A percentile compares a stretch with the other conserved stretches of the same genome.
phyloP scores from a whole-genome alignment of 2,888 invertebrate species.

The Hipparchia sbordonii region DNA sequence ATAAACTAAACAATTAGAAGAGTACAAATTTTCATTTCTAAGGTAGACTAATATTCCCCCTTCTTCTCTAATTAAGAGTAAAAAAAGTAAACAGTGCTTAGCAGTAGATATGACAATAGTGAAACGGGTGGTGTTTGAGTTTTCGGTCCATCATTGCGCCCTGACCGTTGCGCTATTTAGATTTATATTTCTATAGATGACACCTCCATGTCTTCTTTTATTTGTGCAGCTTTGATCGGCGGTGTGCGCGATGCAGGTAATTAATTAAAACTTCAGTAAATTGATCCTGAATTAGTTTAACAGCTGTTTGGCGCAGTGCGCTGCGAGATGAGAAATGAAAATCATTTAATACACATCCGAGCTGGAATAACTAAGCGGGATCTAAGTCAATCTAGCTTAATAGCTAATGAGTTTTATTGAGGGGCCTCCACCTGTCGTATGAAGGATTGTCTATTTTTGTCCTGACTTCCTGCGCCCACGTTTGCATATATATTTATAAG shows the following conservation, averaged over 20 bases:
- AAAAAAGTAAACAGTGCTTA: too few relatives aligned
- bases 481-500: background rate
- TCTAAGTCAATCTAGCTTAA: background rate
- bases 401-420: slow-evolving; percentile 8
- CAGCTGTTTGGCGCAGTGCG: slow-evolving; percentile 35
- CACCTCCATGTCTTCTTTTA: background rate
- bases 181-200: background rate
- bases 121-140: too few relatives aligned
- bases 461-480: background rate
- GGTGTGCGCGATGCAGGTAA: slow-evolving; percentile 27
- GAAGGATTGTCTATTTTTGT: slow-evolving; percentile 1
- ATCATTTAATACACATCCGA: slow-evolving; percentile 2
- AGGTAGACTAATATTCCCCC: too few relatives aligned
- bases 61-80: too few relatives aligned
- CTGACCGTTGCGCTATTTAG: too few relatives aligned
- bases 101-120: too few relatives aligned
- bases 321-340: slow-evolving; percentile 11
- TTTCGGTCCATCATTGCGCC: too few relatives aligned
- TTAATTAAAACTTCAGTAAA: slow-evolving; percentile 38
- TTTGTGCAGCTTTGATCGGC: background rate
- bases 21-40: too few relatives aligned
- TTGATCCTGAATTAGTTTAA: slow-evolving; percentile 35
- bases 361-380: slow-evolving; percentile 1
- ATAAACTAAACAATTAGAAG: too few relatives aligned
- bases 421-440: slow-evolving; percentile 1